Evolutionary conservation across 2,113 vertebrate genomes (phyloP).

Genomic region (Meriones unguiculatus): DNA sequence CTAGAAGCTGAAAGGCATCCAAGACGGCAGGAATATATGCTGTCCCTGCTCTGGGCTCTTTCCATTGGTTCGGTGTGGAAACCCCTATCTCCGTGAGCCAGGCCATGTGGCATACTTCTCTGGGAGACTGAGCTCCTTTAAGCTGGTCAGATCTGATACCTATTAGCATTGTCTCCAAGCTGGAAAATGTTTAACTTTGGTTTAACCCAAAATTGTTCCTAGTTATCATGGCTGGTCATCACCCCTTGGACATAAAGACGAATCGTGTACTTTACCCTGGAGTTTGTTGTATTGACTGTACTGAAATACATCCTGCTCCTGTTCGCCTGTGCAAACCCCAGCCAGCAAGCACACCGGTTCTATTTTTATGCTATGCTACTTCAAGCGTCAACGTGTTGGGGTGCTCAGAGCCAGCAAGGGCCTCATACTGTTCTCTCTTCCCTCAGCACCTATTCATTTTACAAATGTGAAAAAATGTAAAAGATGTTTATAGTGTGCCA

Average conservation of each 20-base stretch:
- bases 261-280: neutral
- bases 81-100: neutral
- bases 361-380: slow-evolving; percentile 36
- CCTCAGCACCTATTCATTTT: neutral
- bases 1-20: slow-evolving; percentile 68
- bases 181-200: slow-evolving; percentile 61
- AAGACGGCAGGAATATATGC: slow-evolving; percentile 39
- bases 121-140: slow-evolving; percentile 16
- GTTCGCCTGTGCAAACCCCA: neutral
- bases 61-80: neutral
- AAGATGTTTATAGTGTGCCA: too few species aligned
- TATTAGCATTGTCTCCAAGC: slow-evolving; percentile 55
- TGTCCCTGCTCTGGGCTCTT: slow-evolving; percentile 29
- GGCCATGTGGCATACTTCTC: slow-evolving; percentile 51
- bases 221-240: neutral
- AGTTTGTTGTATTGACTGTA: neutral
- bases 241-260: slow-evolving; percentile 9
- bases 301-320: neutral
- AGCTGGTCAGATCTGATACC: slow-evolving; percentile 23
- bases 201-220: slow-evolving; percentile 62
- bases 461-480: neutral
- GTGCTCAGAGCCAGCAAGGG: neutral
- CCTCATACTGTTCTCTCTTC: neutral
- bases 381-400: slow-evolving; percentile 17
- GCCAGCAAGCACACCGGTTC: neutral